A percentile compares a stretch with the other conserved stretches of the same genome.
Evolutionary conservation across 2,113 vertebrate genomes (phyloP).

Genomic region (Erythrolamprus reginae): DNA sequence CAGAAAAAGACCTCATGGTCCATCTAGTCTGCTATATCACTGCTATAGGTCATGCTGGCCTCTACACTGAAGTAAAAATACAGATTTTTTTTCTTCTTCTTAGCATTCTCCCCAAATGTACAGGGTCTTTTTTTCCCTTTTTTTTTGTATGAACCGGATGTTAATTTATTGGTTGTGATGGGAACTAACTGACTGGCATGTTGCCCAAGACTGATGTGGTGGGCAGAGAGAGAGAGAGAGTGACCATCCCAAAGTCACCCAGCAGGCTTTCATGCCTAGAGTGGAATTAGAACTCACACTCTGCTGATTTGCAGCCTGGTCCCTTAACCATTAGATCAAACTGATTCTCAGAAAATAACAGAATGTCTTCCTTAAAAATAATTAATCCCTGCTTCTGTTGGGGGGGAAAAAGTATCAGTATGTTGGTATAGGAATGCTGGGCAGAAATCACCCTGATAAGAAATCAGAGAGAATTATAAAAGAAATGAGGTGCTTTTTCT

Average conservation of each 20-base stretch:
- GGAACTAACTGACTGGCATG: neutral
- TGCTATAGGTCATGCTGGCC: neutral
- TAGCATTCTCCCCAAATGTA: neutral
- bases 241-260: neutral
- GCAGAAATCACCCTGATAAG: constrained; percentile 28
- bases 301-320: neutral
- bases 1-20: too few species aligned
- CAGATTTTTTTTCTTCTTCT: neutral
- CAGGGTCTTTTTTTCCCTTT: neutral
- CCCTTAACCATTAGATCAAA: neutral
- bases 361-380: constrained; percentile 16
- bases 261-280: neutral
- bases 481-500: constrained; percentile 4
- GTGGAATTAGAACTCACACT: neutral
- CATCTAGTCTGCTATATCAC: too few species aligned
- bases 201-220: neutral
- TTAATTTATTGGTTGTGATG: neutral
- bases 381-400: constrained; percentile 17
- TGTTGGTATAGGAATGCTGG: neutral
- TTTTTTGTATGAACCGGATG: neutral
- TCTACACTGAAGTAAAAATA: neutral
- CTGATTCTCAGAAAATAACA: neutral
- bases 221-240: neutral
- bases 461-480: constrained; percentile 13
- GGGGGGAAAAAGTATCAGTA: neutral